Evolutionary conservation across 2,113 vertebrate species (phyloP).

Genomic region (Apeltes quadracus): DNA sequence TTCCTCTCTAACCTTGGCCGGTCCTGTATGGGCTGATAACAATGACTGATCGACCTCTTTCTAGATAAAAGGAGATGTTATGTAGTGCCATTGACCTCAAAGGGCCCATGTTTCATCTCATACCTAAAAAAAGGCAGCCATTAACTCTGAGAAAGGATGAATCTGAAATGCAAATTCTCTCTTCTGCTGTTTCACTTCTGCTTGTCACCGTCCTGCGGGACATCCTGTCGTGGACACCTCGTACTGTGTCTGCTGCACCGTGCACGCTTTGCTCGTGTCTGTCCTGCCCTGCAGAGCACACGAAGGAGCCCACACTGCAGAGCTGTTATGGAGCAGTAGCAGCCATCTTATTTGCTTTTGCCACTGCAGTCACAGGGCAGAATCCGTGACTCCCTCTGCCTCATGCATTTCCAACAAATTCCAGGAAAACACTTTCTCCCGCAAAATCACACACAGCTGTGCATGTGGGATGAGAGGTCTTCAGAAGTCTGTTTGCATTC

Average conservation of each 20-base stretch:
- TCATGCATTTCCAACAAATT: not conserved
- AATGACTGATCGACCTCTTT: not conserved
- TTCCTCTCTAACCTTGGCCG: not conserved
- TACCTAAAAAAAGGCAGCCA: not conserved
- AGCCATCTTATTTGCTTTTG: not conserved
- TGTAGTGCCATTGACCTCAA: not conserved
- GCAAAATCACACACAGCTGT: constrained; percentile 24
- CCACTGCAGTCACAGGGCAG: constrained; percentile 15
- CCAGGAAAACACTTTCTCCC: constrained; percentile 5
- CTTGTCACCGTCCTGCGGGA: constrained; percentile 56
- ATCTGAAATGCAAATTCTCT: constrained; percentile 16
- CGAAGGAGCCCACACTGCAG: constrained; percentile 12
- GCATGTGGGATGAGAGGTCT: constrained; percentile 37
- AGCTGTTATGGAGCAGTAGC: constrained; percentile 1
- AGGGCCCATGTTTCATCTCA: not conserved
- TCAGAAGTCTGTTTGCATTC: constrained; percentile 32
- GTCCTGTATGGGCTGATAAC: not conserved
- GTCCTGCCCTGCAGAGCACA: constrained; percentile 20
- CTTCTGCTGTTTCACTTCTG: constrained; percentile 62
- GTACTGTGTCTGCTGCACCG: constrained; percentile 7
- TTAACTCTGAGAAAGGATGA: not conserved
- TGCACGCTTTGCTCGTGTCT: constrained; percentile 3
- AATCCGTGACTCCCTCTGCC: constrained; percentile 3
- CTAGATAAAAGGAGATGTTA: not conserved
- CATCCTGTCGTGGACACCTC: constrained; percentile 47